Conservation (phyloP, 2,113 vertebrate genomes). For the Solea solea region DNA sequence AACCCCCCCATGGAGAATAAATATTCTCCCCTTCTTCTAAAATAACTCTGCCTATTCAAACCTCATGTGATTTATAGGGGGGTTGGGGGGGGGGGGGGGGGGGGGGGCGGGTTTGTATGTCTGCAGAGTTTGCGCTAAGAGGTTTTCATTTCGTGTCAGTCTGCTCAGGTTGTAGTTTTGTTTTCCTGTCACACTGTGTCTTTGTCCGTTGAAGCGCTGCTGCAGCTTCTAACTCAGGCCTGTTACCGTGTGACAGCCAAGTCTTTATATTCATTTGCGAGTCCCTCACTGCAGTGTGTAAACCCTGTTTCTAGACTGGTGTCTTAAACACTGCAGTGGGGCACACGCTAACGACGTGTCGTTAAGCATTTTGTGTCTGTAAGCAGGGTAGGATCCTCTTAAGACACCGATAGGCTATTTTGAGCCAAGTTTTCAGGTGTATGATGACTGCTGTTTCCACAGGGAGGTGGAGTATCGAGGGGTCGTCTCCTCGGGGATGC, state of each 20-base stretch:
- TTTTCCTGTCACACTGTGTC: constrained; percentile 57
- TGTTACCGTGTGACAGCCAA: constrained; percentile 65
- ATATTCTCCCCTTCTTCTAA: constrained; percentile 30
- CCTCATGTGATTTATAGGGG: constrained; percentile 19
- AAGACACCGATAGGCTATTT: constrained; percentile 9
- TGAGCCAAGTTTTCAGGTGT: background rate
- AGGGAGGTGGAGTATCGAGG: constrained; percentile 1
- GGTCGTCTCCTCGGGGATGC: constrained; percentile 25
- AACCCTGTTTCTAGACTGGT: constrained; percentile 22
- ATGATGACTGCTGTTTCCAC: background rate
- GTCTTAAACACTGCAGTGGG: constrained; percentile 46
- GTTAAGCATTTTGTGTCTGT: background rate
- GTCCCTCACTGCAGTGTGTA: constrained; percentile 32
- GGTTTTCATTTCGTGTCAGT: constrained; percentile 50
- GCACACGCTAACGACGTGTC: constrained; percentile 4
- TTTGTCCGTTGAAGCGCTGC: constrained; percentile 41
- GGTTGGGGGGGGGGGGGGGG: no score
- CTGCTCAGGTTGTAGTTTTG: constrained; percentile 51
- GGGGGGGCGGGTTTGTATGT: background rate
- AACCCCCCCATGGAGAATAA: constrained; percentile 31
- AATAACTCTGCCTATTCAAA: constrained; percentile 41
- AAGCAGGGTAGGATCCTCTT: background rate
- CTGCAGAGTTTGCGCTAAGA: constrained; percentile 27
- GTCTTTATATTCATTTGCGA: constrained; percentile 45
- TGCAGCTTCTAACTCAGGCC: constrained; percentile 24